Evolutionary conservation across 2,797 vertebrate genomes (phyloP).

Genomic region (Lepilemur septentrionalis): DNA sequence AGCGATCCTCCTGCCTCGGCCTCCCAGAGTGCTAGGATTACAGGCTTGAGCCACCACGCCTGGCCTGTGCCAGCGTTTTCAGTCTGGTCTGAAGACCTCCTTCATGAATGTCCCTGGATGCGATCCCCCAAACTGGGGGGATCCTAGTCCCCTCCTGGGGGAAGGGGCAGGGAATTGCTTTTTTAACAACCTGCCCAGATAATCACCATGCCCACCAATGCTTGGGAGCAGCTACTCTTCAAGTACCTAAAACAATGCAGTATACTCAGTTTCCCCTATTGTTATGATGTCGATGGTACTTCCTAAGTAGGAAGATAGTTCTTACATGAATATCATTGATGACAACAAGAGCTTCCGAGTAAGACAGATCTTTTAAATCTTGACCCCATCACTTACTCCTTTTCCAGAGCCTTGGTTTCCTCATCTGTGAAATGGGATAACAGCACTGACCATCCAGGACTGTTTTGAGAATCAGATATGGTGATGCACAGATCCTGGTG

Average conservation of each 20-base stretch:
- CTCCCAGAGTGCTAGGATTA: too few relatives aligned
- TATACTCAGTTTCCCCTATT: neutral
- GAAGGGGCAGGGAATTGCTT: neutral
- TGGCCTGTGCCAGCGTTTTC: neutral
- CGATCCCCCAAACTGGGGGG: neutral
- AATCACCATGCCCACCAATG: accelerated
- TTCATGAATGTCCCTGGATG: neutral
- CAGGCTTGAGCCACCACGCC: too few relatives aligned
- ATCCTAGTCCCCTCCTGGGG: neutral
- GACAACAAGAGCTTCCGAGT: neutral
- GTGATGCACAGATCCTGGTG: neutral
- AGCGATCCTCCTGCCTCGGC: too few relatives aligned
- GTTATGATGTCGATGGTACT: neutral
- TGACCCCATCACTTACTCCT: neutral
- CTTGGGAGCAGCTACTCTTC: neutral
- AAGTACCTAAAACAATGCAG: neutral
- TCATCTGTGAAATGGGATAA: neutral
- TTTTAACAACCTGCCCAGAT: neutral
- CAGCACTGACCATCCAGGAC: neutral
- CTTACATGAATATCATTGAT: neutral
- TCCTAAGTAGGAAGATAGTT: neutral
- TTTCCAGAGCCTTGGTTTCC: neutral
- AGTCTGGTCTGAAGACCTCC: neutral
- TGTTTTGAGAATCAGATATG: neutral
- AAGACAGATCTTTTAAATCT: neutral